Percentiles rank a stretch among this genome's conserved stretches.
phyloP scores from a whole-genome alignment of 2,797 vertebrate species.

The Glyptemys insculpta region DNA sequence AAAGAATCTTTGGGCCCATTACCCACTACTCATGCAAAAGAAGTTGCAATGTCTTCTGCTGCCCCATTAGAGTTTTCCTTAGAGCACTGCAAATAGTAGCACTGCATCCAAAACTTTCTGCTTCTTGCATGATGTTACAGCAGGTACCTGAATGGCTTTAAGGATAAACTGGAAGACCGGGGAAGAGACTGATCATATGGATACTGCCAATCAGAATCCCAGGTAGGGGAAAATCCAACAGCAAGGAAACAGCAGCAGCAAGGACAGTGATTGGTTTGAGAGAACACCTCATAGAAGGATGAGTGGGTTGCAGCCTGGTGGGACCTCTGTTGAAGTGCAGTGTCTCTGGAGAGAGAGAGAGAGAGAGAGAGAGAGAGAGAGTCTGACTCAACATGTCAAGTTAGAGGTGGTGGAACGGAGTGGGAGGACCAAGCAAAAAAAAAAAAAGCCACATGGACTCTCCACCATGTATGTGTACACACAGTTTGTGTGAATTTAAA shows the following conservation, averaged over 20 bases:
- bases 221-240: neutral
- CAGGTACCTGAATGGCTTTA: neutral
- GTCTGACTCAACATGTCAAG: no score
- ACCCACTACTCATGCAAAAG: neutral
- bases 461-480: no score
- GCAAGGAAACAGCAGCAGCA: neutral
- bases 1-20: neutral
- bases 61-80: neutral
- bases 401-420: neutral
- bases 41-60: neutral
- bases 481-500: no score
- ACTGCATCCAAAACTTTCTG: neutral
- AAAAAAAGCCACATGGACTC: neutral
- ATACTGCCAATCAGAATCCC: neutral
- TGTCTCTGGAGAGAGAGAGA: neutral
- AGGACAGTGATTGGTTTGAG: neutral
- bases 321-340: neutral
- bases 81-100: neutral
- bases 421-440: neutral
- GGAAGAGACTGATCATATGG: neutral
- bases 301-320: neutral
- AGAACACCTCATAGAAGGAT: neutral
- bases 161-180: neutral
- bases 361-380: no score
- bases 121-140: neutral